Conservation (phyloP, 2,888 invertebrate species). For the Acanthoscelides obtectus region DNA sequence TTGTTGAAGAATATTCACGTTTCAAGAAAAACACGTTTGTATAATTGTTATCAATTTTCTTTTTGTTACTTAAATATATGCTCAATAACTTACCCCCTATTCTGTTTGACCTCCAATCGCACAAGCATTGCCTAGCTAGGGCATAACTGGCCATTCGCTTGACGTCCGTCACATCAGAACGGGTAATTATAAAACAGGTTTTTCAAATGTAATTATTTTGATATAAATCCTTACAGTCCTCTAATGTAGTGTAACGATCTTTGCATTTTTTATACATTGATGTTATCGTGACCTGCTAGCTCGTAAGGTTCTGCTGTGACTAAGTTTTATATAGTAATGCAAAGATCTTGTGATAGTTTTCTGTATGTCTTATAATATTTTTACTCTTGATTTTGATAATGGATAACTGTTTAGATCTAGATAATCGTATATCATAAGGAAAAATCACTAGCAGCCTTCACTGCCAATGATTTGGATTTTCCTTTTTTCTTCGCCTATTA, state of each 20-base stretch:
- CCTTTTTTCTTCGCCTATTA: background rate
- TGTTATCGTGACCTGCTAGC: constrained; percentile 1
- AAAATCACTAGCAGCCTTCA: background rate
- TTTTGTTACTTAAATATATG: no score
- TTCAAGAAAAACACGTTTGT: no score
- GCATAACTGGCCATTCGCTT: no score
- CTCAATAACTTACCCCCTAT: no score
- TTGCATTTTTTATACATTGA: constrained; percentile 1
- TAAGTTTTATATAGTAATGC: constrained; percentile 1
- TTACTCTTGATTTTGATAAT: background rate
- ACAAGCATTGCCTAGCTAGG: no score
- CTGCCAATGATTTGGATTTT: background rate
- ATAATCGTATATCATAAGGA: background rate
- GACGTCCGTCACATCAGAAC: no score
- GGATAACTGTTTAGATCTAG: background rate
- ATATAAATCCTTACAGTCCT: background rate
- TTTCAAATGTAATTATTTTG: background rate
- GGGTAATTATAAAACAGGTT: background rate
- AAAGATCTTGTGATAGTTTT: constrained; percentile 2
- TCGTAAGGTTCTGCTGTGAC: constrained; percentile 1
- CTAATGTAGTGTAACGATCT: background rate
- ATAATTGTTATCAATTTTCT: no score
- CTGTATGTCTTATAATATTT: background rate
- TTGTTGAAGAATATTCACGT: no score
- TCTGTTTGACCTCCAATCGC: no score